Base-by-base conservation (phyloP, 2,113 vertebrate species). In the Peucedramus taeniatus region DNA sequence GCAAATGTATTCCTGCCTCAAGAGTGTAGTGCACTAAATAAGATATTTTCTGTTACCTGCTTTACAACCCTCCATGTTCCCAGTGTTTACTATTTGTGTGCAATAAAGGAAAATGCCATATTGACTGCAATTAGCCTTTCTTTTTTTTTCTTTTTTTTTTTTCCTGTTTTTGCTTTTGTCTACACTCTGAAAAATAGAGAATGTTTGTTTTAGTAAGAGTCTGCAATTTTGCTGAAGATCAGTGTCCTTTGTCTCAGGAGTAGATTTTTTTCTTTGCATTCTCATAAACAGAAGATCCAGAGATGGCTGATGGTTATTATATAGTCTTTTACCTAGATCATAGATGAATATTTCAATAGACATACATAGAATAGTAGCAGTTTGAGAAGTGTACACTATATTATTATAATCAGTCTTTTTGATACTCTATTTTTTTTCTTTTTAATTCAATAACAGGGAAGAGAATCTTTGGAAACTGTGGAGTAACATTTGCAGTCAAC, bases 1-100 rank as follows among this genome's bases (percentile, higher is more conserved):
- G 69, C 40, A 40, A 91, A 20, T 64, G 9, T 11, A 71, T 68
- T 93, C 53, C 24, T 84, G 57, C 31, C 74, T 85, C 44, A 1
- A 68, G 83, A 93, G 87, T 65, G 40, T 57, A 35, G 5, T 91
- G 40, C 66, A 74, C 51, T 19, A 56, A 83, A 50, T 35, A 74
- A 90, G 80, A 49, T 75, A 71, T 93, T 96, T 76, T 94, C 69
- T 65, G 49, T 76, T 42, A 81, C 42, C 79, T 70, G 49, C 50
- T 90, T 94, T 95, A 90, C 18, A 92, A 31, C 66, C 71, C 74
- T 95, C 53, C 31, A 2, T 90, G 83, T 92, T 97, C 86, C 61
- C 19, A 18, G 26, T 49, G 47, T 81, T 95, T 96, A 35, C 89
- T 59, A 90, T 83, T 94, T 96, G 35, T 93, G 28, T 3, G 3